These are phyloP conservation scores for Ceratina calcarata DNA, from an alignment of 1,140 invertebrate species.

Conservation along the genomic window DNA sequence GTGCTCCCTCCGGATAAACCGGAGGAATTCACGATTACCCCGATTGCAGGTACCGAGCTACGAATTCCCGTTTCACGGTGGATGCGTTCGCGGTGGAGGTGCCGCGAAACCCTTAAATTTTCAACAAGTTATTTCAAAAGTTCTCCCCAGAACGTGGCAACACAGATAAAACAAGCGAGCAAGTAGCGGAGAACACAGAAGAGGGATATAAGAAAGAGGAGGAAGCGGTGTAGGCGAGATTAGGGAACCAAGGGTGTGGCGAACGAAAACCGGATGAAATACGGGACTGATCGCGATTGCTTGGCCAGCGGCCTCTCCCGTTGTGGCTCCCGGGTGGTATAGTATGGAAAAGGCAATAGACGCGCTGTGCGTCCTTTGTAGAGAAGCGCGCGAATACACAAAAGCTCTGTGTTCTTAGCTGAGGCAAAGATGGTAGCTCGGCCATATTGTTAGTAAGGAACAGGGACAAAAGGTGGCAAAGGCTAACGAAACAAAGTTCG, in stretches of 20 bases:
- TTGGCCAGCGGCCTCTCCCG: neutral
- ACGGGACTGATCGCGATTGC: slow-evolving; percentile 53
- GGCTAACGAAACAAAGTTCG: slow-evolving; percentile 70
- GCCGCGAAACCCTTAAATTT: slow-evolving; percentile 49
- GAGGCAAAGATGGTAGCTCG: slow-evolving; percentile 64
- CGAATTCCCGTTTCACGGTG: slow-evolving; percentile 37
- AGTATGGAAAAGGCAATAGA: slow-evolving; percentile 10
- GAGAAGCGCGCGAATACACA: slow-evolving; percentile 8
- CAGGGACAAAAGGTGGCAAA: slow-evolving; percentile 6
- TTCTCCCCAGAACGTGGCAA: slow-evolving; percentile 2
- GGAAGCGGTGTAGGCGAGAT: neutral
- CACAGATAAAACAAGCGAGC: neutral
- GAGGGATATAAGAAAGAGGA: neutral
- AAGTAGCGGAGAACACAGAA: neutral
- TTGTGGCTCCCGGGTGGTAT: too few relatives aligned
- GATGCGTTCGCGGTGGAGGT: slow-evolving; percentile 20
- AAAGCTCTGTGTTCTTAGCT: slow-evolving; percentile 59
- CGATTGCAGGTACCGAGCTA: neutral
- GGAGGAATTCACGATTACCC: slow-evolving; percentile 15
- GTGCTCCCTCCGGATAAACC: slow-evolving; percentile 1
- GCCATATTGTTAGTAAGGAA: slow-evolving; percentile 67
- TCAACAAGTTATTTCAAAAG: slow-evolving; percentile 55
- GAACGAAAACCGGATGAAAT: slow-evolving; percentile 47
- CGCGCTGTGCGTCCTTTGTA: slow-evolving; percentile 15
- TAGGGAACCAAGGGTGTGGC: slow-evolving; percentile 24